These are phyloP conservation scores for Labeo rohita DNA, from an alignment of 2,113 vertebrate genomes.

Conservation along the genomic window DNA sequence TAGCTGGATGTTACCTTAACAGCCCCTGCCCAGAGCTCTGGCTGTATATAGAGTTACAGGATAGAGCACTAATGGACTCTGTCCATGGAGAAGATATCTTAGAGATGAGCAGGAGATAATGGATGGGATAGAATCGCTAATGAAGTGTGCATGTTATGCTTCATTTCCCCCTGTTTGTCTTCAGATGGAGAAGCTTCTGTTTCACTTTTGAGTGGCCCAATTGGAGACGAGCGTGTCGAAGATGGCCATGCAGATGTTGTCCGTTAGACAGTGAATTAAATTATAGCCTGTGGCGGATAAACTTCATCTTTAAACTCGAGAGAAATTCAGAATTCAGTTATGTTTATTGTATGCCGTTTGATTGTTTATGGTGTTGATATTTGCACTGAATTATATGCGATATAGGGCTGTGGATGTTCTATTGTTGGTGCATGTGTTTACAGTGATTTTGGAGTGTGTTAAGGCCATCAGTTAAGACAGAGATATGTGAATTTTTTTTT, in stretches of 20 bases:
- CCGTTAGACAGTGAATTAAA: neutral
- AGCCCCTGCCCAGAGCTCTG: slow-evolving; percentile 41
- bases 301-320: neutral
- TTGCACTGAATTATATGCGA: neutral
- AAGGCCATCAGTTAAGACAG: neutral
- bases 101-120: slow-evolving; percentile 48
- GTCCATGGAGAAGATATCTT: slow-evolving; percentile 43
- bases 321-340: neutral
- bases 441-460: neutral
- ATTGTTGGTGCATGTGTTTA: neutral
- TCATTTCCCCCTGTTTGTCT: slow-evolving; percentile 27
- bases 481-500: neutral
- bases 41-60: slow-evolving; percentile 46
- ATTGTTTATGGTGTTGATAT: neutral
- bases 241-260: neutral
- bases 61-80: slow-evolving; percentile 51
- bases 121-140: slow-evolving; percentile 50
- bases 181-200: slow-evolving; percentile 12
- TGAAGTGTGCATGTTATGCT: slow-evolving; percentile 47
- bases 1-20: slow-evolving; percentile 49
- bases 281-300: neutral
- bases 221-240: neutral
- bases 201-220: neutral
- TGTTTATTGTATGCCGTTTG: neutral
- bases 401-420: neutral